Evolutionary conservation across 2,888 invertebrate genomes (phyloP).

Genomic region (Adelphocoris suturalis): DNA sequence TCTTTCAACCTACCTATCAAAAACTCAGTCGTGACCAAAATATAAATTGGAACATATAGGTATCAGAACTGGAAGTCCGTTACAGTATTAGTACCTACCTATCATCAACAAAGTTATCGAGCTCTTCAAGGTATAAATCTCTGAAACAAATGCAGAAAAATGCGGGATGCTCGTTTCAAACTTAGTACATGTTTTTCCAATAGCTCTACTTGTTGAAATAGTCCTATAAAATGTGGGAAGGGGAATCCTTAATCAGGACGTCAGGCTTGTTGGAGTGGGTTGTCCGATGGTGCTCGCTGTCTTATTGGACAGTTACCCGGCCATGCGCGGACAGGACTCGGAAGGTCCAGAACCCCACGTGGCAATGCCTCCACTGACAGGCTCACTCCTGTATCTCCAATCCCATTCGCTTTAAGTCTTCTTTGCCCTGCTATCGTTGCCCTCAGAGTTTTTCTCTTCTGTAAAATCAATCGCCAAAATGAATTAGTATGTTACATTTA

Average conservation of each 20-base stretch:
- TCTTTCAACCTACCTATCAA: too few relatives aligned
- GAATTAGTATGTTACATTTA: too few relatives aligned
- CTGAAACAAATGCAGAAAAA: slow-evolving; percentile 5
- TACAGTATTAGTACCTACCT: too few relatives aligned
- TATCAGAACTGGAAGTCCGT: too few relatives aligned
- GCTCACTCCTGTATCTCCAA: slow-evolving; percentile 88
- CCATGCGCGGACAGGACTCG: slow-evolving; percentile 85
- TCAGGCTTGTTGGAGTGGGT: slow-evolving; percentile 67
- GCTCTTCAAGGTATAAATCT: neutral
- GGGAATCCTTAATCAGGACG: neutral
- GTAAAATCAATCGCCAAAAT: slow-evolving; percentile 78
- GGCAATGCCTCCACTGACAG: slow-evolving; percentile 86
- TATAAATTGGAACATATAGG: too few relatives aligned
- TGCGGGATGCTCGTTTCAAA: neutral
- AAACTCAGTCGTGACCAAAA: too few relatives aligned
- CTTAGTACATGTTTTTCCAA: neutral
- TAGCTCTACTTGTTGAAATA: neutral
- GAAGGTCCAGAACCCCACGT: slow-evolving; percentile 77
- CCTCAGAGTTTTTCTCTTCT: slow-evolving; percentile 93
- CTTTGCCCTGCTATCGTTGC: slow-evolving; percentile 89
- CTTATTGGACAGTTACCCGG: slow-evolving; percentile 83
- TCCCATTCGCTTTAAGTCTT: slow-evolving; percentile 88
- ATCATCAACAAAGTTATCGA: neutral
- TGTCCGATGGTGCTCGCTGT: slow-evolving; percentile 79
- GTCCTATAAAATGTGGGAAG: neutral